Evolutionary conservation across 2,113 vertebrate species (phyloP).

Genomic region (Trematomus loennbergii): DNA sequence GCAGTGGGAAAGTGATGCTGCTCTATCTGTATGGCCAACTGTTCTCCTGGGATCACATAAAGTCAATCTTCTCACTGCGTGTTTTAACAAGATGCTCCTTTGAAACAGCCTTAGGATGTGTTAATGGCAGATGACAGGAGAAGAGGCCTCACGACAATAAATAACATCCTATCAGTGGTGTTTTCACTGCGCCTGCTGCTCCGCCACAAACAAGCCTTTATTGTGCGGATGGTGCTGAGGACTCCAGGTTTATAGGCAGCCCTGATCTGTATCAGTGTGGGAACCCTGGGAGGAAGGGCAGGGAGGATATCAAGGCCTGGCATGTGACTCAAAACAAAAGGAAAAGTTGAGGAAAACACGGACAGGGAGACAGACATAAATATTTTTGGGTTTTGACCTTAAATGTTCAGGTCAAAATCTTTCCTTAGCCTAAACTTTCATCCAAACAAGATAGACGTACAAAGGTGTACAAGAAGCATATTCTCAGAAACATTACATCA

Average conservation of each 20-base stretch:
- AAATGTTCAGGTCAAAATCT: not conserved
- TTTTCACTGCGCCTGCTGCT: constrained; percentile 53
- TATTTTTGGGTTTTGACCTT: not conserved
- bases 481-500: not conserved
- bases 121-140: constrained; percentile 36
- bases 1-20: not conserved
- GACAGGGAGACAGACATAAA: not conserved
- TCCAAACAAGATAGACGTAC: not conserved
- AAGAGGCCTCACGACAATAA: constrained; percentile 45
- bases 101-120: constrained; percentile 16
- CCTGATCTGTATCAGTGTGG: constrained; percentile 81
- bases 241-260: constrained; percentile 67
- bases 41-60: constrained; percentile 13
- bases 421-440: not conserved
- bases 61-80: constrained; percentile 27
- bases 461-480: not conserved
- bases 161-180: constrained; percentile 62
- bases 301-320: constrained; percentile 32
- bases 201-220: constrained; percentile 61
- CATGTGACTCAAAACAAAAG: constrained; percentile 47
- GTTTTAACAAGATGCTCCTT: constrained; percentile 46
- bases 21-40: not conserved
- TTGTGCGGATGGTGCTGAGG: constrained; percentile 56
- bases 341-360: constrained; percentile 1
- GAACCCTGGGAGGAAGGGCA: constrained; percentile 55